These are phyloP conservation scores for Nowickia ferox DNA, from an alignment of 2,888 invertebrate genomes.

Conservation along the genomic window DNA sequence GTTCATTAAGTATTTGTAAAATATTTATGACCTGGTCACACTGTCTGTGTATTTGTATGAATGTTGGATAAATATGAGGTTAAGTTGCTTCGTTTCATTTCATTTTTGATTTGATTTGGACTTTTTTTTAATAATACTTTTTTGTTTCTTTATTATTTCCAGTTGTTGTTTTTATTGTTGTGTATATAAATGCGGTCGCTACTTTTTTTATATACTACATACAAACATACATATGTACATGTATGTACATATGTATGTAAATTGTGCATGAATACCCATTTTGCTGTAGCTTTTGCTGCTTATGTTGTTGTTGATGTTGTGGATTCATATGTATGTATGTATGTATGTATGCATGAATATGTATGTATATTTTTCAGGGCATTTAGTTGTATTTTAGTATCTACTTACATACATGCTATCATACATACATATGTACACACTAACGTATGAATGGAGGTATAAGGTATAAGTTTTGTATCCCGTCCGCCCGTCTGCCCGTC, in stretches of 20 bases:
- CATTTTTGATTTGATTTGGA: constrained; percentile 71
- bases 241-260: constrained; percentile 54
- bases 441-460: neutral
- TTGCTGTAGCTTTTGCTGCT: constrained; percentile 44
- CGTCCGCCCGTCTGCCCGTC: constrained; percentile 2
- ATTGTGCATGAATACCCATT: too few relatives aligned
- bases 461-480: constrained; percentile 17
- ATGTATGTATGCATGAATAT: constrained; percentile 43
- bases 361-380: neutral
- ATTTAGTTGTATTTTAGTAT: neutral
- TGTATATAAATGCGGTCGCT: constrained; percentile 73
- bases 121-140: constrained; percentile 49
- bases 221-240: neutral
- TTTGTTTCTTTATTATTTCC: constrained; percentile 61
- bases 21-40: neutral
- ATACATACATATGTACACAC: neutral
- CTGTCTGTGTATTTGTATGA: constrained; percentile 45
- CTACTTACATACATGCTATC: too few relatives aligned
- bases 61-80: constrained; percentile 82
- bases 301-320: constrained; percentile 65
- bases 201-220: constrained; percentile 58
- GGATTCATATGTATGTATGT: neutral
- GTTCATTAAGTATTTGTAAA: too few relatives aligned
- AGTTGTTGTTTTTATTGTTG: constrained; percentile 66
- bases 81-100: constrained; percentile 81